Base-by-base conservation (phyloP, 2,888 invertebrate genomes). In the Oxystoma pomonae region DNA sequence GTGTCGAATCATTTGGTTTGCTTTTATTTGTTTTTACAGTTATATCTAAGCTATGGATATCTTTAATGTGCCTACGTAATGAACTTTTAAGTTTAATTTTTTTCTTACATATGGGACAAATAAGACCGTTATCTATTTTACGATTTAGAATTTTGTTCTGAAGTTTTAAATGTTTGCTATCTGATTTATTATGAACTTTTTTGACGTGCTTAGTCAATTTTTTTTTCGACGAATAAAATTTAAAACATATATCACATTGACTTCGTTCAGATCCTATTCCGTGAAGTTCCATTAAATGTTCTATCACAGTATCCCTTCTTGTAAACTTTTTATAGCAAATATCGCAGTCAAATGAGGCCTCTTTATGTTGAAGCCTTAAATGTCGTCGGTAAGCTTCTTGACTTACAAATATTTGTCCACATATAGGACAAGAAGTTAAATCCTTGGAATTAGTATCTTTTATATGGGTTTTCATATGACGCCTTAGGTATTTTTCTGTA, bases 241-340 rank as follows among this genome's bases (percentile, higher is more conserved):
- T 35, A 7, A 3, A 3, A 22, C 59, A 16, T 16, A 59, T 49
- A 1, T 18, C 16, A 58, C 62, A 53, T 60, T 59, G 56, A 22
- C 52, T 59, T 51, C 71, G 71, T 68, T 16, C 50, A 16, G 52
- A 17, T 21, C 62, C 63, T 16, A 65, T 16, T 55, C 20, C 59
- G 65, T 71, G 71, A 18, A 80, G 78, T 1, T 77, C 74, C 63
- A 76, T 75, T 67, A 81, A 75, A 70, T 85, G 86, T 7, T 35
- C 60, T 18, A 68, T 67, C 17, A 74, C 65, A 12, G 65, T 63
- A 60, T 72, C 71, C 19, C 55, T 68, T 57, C 69, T 68, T 16
- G 60, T 57, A 57, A 73, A 72, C n/a, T 55, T 49, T 57, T 70
- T 71, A 49, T 71, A 66, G 57, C 76, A 76, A 20, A 73, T 59